Evolutionary conservation across 2,113 vertebrate genomes (phyloP).

Genomic region (Rhinoderma darwinii): DNA sequence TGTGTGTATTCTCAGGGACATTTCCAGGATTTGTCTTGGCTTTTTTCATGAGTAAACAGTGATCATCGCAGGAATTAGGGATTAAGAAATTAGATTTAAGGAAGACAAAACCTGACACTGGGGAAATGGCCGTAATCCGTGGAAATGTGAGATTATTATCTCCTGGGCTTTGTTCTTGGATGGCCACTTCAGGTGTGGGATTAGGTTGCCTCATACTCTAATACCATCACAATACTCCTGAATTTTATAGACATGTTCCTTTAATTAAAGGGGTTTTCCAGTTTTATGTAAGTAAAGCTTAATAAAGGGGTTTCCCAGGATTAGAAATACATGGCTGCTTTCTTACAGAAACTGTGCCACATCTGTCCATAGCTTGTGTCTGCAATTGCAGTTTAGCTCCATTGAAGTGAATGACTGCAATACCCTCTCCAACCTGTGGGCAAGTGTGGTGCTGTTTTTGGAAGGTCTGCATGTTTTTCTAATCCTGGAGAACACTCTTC

Average conservation of each 20-base stretch:
- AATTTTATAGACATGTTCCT: neutral
- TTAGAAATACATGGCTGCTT: too few species aligned
- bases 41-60: slow-evolving; percentile 1
- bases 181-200: neutral
- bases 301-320: too few species aligned
- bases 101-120: neutral
- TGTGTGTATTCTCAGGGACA: neutral
- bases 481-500: too few species aligned
- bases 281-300: neutral
- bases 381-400: too few species aligned
- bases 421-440: too few species aligned
- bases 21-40: slow-evolving; percentile 5
- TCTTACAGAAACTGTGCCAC: too few species aligned
- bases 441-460: too few species aligned
- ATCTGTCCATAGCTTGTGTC: too few species aligned
- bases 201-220: neutral
- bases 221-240: neutral
- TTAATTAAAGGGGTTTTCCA: neutral
- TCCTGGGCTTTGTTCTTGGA: neutral
- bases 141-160: neutral
- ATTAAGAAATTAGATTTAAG: neutral
- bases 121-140: neutral
- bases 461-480: too few species aligned
- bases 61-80: neutral
- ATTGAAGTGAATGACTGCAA: too few species aligned